Evolutionary conservation across 2,113 vertebrate genomes (phyloP).

Genomic region (Glaucomys volans): DNA sequence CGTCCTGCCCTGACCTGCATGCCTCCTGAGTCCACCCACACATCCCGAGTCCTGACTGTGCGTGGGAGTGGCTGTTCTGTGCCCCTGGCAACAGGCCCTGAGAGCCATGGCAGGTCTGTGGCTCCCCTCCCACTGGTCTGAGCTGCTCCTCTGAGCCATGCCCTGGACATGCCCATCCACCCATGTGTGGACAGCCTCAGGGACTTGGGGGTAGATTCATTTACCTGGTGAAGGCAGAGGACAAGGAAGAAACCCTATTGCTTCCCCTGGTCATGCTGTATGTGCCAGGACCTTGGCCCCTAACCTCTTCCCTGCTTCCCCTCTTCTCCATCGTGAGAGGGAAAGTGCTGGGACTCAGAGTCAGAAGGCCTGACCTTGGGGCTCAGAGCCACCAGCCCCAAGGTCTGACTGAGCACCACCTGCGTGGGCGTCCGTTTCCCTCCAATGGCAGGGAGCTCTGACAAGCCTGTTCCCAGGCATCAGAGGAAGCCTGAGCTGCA

Average conservation of each 20-base stretch:
- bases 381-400: neutral
- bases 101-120: neutral
- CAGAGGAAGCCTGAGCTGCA: neutral
- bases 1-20: neutral
- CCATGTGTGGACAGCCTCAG: too few relatives aligned
- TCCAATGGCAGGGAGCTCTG: neutral
- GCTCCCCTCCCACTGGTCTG: neutral
- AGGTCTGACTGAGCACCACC: too few relatives aligned
- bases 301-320: too few relatives aligned
- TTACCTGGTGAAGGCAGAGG: neutral
- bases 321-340: neutral
- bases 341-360: neutral
- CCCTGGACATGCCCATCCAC: neutral
- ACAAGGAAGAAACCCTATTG: neutral
- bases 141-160: neutral
- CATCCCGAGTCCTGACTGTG: neutral
- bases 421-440: neutral
- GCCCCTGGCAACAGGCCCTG: neutral
- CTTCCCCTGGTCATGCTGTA: too few relatives aligned
- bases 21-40: neutral
- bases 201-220: too few relatives aligned
- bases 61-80: neutral
- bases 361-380: neutral
- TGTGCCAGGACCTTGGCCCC: neutral
- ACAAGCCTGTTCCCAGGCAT: neutral